Percentiles rank a stretch among this genome's conserved stretches.
These are phyloP conservation scores for Phrixothrix hirtus DNA, from an alignment of 2,888 invertebrate genomes.

Conservation along the genomic window DNA sequence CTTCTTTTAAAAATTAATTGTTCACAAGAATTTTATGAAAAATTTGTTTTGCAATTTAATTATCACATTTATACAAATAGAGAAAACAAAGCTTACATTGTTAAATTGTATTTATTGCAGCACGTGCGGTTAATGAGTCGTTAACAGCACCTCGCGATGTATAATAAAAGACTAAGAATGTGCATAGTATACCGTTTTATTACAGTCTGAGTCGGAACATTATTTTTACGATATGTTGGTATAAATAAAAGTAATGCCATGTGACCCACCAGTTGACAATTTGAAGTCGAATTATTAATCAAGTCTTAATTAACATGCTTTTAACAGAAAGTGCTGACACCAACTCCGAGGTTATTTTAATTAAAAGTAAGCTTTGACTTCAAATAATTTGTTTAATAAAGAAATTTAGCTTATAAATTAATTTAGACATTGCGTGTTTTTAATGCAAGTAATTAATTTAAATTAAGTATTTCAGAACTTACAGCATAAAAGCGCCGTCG, in stretches of 20 bases:
- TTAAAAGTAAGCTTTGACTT: conserved; percentile 12
- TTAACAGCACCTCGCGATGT: conserved; percentile 19
- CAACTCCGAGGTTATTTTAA: conserved; percentile 3
- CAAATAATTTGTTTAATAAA: conserved; percentile 1
- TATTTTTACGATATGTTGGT: conserved; percentile 15
- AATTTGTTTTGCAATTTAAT: too few relatives aligned
- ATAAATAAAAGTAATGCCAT: conserved; percentile 12
- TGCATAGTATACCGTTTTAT: conserved; percentile 12
- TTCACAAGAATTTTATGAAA: too few relatives aligned
- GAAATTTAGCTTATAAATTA: neutral
- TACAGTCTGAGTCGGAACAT: conserved; percentile 5
- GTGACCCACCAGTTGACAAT: conserved; percentile 8
- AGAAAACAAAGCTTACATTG: conserved; percentile 3
- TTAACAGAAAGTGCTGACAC: conserved; percentile 7
- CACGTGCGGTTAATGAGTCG: conserved; percentile 20
- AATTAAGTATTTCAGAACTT: too few relatives aligned
- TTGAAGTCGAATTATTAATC: conserved; percentile 17
- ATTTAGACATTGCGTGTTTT: too few relatives aligned
- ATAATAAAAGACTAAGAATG: conserved; percentile 11
- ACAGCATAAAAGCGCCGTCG: too few relatives aligned
- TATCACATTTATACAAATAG: neutral
- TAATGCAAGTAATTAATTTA: too few relatives aligned
- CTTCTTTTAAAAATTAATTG: too few relatives aligned
- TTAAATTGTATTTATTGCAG: conserved; percentile 3
- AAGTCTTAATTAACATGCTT: conserved; percentile 20